Conservation (phyloP, 2,888 invertebrate genomes). For the Amblyjoppa fuscipennis region DNA sequence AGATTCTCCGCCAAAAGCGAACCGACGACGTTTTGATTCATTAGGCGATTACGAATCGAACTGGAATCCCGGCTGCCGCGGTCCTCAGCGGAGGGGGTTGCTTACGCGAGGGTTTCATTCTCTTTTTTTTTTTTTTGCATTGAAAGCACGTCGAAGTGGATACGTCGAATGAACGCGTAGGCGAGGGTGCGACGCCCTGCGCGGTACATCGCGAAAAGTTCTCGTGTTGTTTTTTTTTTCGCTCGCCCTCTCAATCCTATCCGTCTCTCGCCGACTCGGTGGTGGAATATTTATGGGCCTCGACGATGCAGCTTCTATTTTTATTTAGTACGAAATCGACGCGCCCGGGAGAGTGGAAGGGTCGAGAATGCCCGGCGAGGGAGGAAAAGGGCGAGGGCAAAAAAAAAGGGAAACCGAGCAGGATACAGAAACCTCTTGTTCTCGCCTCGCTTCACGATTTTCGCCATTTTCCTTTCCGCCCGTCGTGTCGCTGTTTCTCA, state of each 20-base stretch:
- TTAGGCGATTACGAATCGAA: slow-evolving; percentile 58
- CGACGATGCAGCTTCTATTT: slow-evolving; percentile 52
- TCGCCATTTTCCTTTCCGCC: slow-evolving; percentile 20
- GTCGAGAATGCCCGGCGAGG: not conserved
- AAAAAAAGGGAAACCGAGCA: slow-evolving; percentile 5
- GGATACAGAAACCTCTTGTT: slow-evolving; percentile 2
- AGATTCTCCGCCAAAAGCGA: not conserved
- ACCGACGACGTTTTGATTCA: slow-evolving; percentile 60
- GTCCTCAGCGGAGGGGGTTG: slow-evolving; percentile 21
- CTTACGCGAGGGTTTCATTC: not conserved
- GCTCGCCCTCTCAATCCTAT: slow-evolving; percentile 27
- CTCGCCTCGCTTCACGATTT: slow-evolving; percentile 40
- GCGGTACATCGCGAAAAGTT: slow-evolving; percentile 15
- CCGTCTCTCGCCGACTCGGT: slow-evolving; percentile 35
- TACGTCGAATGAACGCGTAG: slow-evolving; percentile 47
- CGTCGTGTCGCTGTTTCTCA: slow-evolving; percentile 37
- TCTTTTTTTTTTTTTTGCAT: slow-evolving; percentile 51
- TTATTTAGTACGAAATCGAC: slow-evolving; percentile 58
- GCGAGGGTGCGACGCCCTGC: slow-evolving; percentile 26
- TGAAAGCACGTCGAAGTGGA: slow-evolving; percentile 58
- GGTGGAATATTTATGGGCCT: slow-evolving; percentile 59
- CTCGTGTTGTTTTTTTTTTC: slow-evolving; percentile 35
- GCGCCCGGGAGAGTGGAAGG: slow-evolving; percentile 5
- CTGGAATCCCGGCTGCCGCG: slow-evolving; percentile 30
- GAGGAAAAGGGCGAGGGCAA: not conserved